Base-by-base conservation (phyloP, 2,113 vertebrate species). In the Columba livia region DNA sequence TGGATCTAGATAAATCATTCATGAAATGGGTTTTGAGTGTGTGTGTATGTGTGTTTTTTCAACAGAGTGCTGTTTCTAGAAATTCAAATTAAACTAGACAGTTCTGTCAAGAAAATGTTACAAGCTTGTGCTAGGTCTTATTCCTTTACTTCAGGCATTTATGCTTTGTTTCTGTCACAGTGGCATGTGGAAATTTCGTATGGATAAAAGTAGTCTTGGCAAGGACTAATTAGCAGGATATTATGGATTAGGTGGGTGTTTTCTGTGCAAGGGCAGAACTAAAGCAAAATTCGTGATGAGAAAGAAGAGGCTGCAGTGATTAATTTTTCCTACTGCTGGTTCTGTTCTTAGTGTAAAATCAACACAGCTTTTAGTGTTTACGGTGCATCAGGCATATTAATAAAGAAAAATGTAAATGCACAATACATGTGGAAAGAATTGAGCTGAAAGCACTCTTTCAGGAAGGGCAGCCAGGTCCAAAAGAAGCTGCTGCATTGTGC, bases 311-410 rank as follows among this genome's bases (percentile, higher is more conserved):
- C 54, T 62, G 42, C 60, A 66, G 36, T 31, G 42, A 51, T 31
- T 6, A 50, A 57, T 83, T 77, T 21, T 15, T 34, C 57, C 31
- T 61, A 12, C 65, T 89, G 77, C 60, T n/a, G 16, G 8, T 57
- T 67, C 44, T 90, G 13, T 69, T 70, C 64, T 94, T 87, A 73
- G 62, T 91, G 32, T 94, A 94, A 91, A 95, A 93, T 81, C 70
- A 87, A 77, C 50, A 78, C 15, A 29, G 64, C 77, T 94, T 89
- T 81, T n/a, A 65, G 31, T 71, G 50, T 89, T 91, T 89, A 62
- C 32, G 51, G 62, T 79, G 75, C 70, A 80, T 83, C 24, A 44
- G 87, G 51, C 31, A 44, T 34, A 42, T 85, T 77, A 65, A 70
- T 56, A 44, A 74, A 47, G 32, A 83, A 81, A 92, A 83, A 74